Evolutionary conservation across 2,113 vertebrate genomes (phyloP).

Genomic region (Platanista minor): DNA sequence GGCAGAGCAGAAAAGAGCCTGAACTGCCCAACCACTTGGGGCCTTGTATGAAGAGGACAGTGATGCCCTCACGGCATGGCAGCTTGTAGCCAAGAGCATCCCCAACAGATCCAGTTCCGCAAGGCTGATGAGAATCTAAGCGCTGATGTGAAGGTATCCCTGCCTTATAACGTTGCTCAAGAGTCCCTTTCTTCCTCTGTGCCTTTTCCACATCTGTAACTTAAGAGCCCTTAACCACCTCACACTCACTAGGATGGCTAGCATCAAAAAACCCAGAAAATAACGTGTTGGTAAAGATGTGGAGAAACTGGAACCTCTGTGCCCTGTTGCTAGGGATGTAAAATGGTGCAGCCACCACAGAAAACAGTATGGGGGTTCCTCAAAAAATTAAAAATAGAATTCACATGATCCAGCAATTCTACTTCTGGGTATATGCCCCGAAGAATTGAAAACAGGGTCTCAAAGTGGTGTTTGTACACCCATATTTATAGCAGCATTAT

Average conservation of each 20-base stretch:
- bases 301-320: not conserved
- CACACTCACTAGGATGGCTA: not conserved
- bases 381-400: not conserved
- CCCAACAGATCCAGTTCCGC: fast-evolving
- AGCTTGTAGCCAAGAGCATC: not conserved
- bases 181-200: not conserved
- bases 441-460: not conserved
- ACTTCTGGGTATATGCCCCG: not conserved
- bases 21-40: not conserved
- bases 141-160: fast-evolving
- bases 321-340: too few species aligned
- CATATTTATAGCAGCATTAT: not conserved
- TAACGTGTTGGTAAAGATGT: not conserved
- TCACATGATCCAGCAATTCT: not conserved
- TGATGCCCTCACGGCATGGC: too few species aligned
- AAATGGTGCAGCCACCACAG: not conserved
- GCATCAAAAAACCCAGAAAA: not conserved
- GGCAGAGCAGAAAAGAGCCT: not conserved
- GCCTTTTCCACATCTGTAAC: not conserved
- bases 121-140: fast-evolving
- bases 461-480: not conserved
- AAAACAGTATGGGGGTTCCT: not conserved
- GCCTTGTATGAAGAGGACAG: not conserved
- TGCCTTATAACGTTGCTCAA: fast-evolving
- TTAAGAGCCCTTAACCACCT: not conserved